Conservation (phyloP, 2,113 vertebrate species). For the human region DNA sequence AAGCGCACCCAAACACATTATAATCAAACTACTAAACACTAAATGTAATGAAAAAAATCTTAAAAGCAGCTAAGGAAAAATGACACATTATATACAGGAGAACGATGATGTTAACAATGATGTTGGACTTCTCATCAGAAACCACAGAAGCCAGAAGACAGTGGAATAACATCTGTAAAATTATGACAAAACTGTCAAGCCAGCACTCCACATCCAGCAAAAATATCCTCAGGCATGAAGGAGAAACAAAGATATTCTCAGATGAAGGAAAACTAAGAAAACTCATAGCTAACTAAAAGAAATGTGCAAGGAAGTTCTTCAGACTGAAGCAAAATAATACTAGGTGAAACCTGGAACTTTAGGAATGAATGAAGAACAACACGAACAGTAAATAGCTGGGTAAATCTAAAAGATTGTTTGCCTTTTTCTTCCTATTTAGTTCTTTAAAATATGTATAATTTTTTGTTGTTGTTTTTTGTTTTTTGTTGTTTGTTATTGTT, state of each 20-base stretch:
- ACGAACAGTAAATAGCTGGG: background rate
- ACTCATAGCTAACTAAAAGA: background rate
- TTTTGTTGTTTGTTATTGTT: too few relatives aligned
- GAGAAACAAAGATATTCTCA: background rate
- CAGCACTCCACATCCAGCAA: background rate
- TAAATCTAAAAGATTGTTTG: background rate
- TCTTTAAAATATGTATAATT: background rate
- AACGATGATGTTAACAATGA: background rate
- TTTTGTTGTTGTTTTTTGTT: too few relatives aligned
- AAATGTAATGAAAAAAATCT: slow-evolving; percentile 35
- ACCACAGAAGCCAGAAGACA: background rate
- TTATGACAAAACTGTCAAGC: background rate
- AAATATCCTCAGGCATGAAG: background rate
- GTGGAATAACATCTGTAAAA: background rate
- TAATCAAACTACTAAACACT: slow-evolving; percentile 4
- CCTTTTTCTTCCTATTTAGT: background rate
- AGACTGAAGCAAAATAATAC: background rate
- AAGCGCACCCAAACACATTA: background rate
- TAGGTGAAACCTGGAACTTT: background rate
- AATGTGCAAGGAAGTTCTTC: background rate
- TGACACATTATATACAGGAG: background rate
- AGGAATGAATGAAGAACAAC: background rate
- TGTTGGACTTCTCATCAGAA: background rate
- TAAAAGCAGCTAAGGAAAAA: background rate
- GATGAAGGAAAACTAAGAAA: background rate